phyloP scores from a whole-genome alignment of 2,888 invertebrate species.

The Antheraea assamensis region DNA sequence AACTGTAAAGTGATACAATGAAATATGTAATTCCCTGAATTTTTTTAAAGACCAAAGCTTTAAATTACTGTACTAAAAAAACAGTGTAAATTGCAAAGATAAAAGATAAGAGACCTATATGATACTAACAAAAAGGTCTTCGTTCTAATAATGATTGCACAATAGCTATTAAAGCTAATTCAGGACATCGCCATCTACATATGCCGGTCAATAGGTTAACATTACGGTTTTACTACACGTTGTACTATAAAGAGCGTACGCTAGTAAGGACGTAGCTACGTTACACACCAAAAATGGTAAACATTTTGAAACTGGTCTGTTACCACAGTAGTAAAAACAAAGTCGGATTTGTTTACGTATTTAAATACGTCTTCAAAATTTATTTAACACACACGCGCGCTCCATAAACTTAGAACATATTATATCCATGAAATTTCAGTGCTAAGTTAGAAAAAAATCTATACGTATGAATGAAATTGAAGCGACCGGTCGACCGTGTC shows the following conservation, averaged over 20 bases:
- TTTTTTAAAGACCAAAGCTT: neutral
- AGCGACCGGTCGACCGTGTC: too few relatives aligned
- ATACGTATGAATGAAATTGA: neutral
- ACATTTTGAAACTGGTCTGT: slow-evolving; percentile 12
- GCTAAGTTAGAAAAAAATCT: neutral
- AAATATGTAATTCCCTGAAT: neutral
- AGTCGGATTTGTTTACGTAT: neutral
- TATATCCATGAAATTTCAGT: neutral
- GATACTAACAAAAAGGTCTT: neutral
- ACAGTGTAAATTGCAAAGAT: neutral
- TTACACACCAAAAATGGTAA: slow-evolving; percentile 16
- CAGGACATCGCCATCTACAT: neutral
- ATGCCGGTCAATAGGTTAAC: slow-evolving; percentile 4
- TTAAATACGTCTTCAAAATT: neutral
- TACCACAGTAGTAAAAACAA: neutral
- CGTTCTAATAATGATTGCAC: neutral
- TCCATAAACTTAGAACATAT: neutral
- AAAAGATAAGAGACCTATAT: neutral
- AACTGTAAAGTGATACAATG: too few relatives aligned
- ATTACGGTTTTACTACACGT: slow-evolving; percentile 16
- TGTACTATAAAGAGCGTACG: slow-evolving; percentile 24
- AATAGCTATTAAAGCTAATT: neutral
- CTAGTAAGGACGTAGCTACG: slow-evolving; percentile 19
- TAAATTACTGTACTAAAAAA: neutral
- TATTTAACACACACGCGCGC: neutral